Evolutionary conservation across 1,140 invertebrate species (phyloP), one percentile per base, ranked within the genome.

Genomic region (Nephila pilipes): DNA sequence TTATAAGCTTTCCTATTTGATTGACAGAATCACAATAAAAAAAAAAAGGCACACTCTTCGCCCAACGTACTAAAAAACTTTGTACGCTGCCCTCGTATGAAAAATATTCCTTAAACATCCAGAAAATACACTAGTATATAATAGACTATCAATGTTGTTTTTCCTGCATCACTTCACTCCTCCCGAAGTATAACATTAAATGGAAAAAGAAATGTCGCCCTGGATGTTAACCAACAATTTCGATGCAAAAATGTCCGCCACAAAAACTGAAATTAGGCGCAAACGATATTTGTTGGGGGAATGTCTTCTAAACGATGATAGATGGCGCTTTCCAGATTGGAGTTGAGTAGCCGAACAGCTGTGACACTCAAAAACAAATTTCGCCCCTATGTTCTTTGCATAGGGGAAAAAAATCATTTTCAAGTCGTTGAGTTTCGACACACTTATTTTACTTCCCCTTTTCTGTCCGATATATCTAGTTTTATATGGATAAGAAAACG

Each of bases 201-300:
- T 20, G 29, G 18, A 75, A 36, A 75, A 75, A 75, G 29, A 32
- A 36, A 75, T 75, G 25, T 32, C 69, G 32, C 29, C 69, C 69
- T 75, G 69, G 69, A 75, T 36, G 69, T 75, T 75, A 32, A 75
- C 69, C 69, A 75, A 75, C 69, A 75, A 75, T 75, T 75, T 75
- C 18, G 69, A 75, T 75, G 69, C 60, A 87, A 87, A 87, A 87
- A 65, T 36, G 55, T 46, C 60, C 29, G 57, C 88, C 88, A 90
- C 88, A 90, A 90, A 90, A 90, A 79, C 75, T 81, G 88, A 90
- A 90, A 90, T 90, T 90, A 90, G 65, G 88, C 55, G 69, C 88
- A 60, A 90, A 60, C 88, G 88, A 90, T 90, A 81, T 90, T 90
- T 90, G 63, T 69, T 75, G 46, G 46, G 29, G 32, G 63, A 38